Evolutionary conservation across 1,140 invertebrate species (phyloP), one percentile per base, ranked within the genome.

Genomic region (Lordiphosa collinella): DNA sequence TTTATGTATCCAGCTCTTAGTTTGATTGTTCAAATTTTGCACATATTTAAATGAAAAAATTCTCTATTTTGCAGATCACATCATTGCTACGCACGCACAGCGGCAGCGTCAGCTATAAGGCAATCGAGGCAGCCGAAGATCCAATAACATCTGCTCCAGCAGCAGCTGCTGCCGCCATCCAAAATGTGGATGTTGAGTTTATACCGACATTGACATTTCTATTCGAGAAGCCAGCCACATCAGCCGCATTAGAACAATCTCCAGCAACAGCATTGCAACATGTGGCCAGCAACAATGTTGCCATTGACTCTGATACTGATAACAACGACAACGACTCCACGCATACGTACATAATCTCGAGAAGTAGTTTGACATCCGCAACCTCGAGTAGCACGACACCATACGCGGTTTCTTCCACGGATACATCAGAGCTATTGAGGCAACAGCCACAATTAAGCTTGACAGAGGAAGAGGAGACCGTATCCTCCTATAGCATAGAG

Each of bases 171-270:
- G 38, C 16, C n/a, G 35, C 37, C 37, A 54, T 1, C 14, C 12
- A 18, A 40, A 68, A 71, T 64, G 75, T 74, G 48, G 70, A 79
- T 37, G 66, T 84, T 64, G 86, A 87, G 41, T 68, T 88, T 9
- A 60, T 88, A 63, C 86, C 86, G 22, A 87, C 86, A 48, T 47
- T 88, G 53, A 71, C 75, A 54, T 79, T 88, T 52, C 46, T 76
- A 32, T 75, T 79, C 6, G 40, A 75, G 10, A 51, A 55, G 22
- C 57, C 66, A 9, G 29, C 46, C 32, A 31, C 41, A 29, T 14
- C 16, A 55, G 32, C 34, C 47, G 25, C 25, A 52, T 18, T 25
- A 41, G 7, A 37, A 52, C 25, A 49, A 54, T n/a, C 46, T 14
- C 55, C 13, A 36, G 29, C 35, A 51, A 35, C 14, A 32, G 12